Conservation (phyloP, 2,113 vertebrate species). For the Noturus placidus region DNA sequence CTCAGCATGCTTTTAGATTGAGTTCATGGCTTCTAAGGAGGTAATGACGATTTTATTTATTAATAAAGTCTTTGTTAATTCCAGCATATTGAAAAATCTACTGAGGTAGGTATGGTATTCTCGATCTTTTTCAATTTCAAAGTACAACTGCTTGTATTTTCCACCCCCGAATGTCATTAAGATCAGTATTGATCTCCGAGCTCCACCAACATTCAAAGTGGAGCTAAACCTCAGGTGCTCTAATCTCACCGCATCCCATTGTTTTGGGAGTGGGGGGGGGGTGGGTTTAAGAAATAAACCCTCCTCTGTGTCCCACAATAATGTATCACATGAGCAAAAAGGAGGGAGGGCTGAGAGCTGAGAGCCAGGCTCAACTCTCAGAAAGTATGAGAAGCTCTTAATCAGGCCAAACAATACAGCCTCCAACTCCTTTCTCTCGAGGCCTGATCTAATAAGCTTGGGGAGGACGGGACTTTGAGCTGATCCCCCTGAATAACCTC, state of each 20-base stretch:
- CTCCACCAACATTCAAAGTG: conserved; percentile 11
- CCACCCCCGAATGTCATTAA: not conserved
- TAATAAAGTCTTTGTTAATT: not conserved
- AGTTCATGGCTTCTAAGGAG: not conserved
- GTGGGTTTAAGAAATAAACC: conserved; percentile 63
- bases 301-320: conserved; percentile 63
- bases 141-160: not conserved
- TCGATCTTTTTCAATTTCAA: not conserved
- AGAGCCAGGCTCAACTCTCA: conserved; percentile 48
- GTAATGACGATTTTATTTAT: not conserved
- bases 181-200: conserved; percentile 2
- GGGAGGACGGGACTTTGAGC: conserved; percentile 35
- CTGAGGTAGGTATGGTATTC: not conserved
- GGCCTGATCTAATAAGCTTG: conserved; percentile 71
- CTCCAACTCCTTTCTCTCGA: conserved; percentile 64
- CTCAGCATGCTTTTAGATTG: not conserved
- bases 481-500: conserved; percentile 70
- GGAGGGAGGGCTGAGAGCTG: conserved; percentile 25
- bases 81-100: not conserved
- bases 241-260: conserved; percentile 71
- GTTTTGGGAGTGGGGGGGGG: conserved; percentile 58
- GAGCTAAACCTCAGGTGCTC: conserved; percentile 63
- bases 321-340: conserved; percentile 55
- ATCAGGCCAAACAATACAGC: conserved; percentile 75
- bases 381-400: conserved; percentile 75